Conservation (phyloP, 1,140 invertebrate species). For the Ooceraea biroi region DNA sequence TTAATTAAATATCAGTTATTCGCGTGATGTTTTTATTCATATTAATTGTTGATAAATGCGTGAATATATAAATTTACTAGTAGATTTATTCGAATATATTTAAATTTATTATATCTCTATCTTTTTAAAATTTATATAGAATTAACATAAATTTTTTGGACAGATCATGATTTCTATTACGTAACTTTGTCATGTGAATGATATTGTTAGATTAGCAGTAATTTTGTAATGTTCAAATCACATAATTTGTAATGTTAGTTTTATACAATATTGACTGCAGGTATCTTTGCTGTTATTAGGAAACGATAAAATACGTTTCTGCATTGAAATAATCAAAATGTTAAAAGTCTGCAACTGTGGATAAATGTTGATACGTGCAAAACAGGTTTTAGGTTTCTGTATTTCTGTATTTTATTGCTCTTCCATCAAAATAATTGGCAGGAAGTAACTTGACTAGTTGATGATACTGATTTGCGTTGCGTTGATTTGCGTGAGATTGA, state of each 20-base stretch:
- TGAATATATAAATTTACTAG: background rate
- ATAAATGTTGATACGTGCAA: background rate
- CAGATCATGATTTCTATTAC: too few species aligned
- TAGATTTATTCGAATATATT: too few species aligned
- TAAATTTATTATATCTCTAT: too few species aligned
- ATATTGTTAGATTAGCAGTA: too few species aligned
- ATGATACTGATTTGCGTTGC: too few species aligned
- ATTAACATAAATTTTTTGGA: too few species aligned
- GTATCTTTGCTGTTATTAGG: background rate
- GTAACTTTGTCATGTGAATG: too few species aligned
- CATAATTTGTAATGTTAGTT: background rate
- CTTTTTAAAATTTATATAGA: too few species aligned
- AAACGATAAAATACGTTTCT: conserved; percentile 12
- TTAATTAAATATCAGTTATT: background rate
- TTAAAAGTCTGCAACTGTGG: background rate
- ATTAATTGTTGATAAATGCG: background rate
- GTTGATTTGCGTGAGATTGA: too few species aligned
- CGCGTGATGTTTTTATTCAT: background rate
- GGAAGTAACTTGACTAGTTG: background rate
- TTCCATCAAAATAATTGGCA: background rate
- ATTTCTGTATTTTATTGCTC: too few species aligned
- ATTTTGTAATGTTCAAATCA: conserved; percentile 9
- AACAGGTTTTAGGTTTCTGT: background rate
- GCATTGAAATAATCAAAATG: background rate
- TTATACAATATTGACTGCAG: conserved; percentile 11